Evolutionary conservation across 1,140 invertebrate genomes (phyloP).

Genomic region (Drosophila mauritiana): DNA sequence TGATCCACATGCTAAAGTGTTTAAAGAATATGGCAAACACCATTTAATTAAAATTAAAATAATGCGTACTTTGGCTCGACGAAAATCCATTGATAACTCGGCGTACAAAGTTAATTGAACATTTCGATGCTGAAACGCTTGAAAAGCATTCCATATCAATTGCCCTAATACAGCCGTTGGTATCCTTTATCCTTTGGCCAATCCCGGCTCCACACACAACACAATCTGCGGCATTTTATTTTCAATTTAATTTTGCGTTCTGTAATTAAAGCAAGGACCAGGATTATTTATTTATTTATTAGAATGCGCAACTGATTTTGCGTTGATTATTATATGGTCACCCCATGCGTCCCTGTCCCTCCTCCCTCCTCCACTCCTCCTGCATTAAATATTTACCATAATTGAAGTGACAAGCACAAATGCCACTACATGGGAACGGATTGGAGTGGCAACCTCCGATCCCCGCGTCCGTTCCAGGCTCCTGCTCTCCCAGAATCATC

Average conservation of each 20-base stretch:
- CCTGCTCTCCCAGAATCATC: constrained; percentile 46
- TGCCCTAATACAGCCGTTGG: constrained; percentile 20
- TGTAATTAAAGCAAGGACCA: constrained; percentile 77
- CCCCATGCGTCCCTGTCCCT: constrained; percentile 24
- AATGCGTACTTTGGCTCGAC: not conserved
- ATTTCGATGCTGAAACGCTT: constrained; percentile 18
- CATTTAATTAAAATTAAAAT: not conserved
- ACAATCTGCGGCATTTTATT: constrained; percentile 75
- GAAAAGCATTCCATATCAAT: constrained; percentile 6
- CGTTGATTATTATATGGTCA: constrained; percentile 74
- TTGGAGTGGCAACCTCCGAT: constrained; percentile 36
- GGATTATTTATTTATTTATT: constrained; percentile 78
- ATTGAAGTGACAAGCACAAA: constrained; percentile 82
- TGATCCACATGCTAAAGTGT: not conserved
- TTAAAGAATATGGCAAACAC: not conserved
- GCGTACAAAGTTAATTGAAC: constrained; percentile 26
- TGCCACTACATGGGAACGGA: constrained; percentile 69
- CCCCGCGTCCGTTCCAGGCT: constrained; percentile 11
- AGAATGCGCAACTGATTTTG: constrained; percentile 79
- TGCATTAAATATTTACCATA: constrained; percentile 83
- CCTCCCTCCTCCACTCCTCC: not conserved
- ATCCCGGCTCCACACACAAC: constrained; percentile 21
- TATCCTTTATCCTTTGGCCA: constrained; percentile 46
- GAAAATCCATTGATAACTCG: not conserved
- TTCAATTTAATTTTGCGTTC: constrained; percentile 77